Evolutionary conservation across 2,113 vertebrate genomes (phyloP).

Genomic region (Triplophysa dalaica): DNA sequence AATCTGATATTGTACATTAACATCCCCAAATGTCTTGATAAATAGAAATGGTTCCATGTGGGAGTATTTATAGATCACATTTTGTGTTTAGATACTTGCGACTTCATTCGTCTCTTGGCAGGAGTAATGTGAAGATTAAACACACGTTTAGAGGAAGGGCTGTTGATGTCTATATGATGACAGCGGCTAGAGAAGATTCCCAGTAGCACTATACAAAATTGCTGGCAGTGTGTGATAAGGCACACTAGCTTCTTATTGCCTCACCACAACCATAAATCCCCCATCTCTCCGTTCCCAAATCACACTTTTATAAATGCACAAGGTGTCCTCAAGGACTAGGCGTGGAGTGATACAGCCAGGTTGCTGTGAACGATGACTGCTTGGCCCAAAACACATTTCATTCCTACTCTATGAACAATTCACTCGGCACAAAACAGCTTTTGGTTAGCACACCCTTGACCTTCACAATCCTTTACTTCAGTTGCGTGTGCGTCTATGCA

Average conservation of each 20-base stretch:
- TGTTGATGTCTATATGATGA: not conserved
- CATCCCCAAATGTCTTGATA: not conserved
- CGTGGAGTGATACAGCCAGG: not conserved
- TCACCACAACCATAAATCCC: constrained; percentile 17
- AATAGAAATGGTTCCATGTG: not conserved
- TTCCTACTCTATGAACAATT: not conserved
- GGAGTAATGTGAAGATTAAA: not conserved
- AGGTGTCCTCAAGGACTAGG: constrained; percentile 61
- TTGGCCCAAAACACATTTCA: not conserved
- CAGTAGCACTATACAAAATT: not conserved
- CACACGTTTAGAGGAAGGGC: not conserved
- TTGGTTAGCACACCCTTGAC: too few species aligned
- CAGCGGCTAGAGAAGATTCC: not conserved
- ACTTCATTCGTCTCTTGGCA: not conserved
- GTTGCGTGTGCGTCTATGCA: too few species aligned
- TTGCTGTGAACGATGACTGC: not conserved
- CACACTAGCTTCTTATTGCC: not conserved
- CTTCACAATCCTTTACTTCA: too few species aligned
- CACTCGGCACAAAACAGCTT: too few species aligned
- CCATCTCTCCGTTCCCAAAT: not conserved
- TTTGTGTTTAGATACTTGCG: not conserved
- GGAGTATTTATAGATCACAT: not conserved
- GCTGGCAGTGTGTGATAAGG: not conserved
- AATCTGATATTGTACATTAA: not conserved
- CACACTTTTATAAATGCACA: constrained; percentile 39